These are phyloP conservation scores for Brachionus plicatilis DNA, from an alignment of 1,140 invertebrate genomes.

Conservation along the genomic window DNA sequence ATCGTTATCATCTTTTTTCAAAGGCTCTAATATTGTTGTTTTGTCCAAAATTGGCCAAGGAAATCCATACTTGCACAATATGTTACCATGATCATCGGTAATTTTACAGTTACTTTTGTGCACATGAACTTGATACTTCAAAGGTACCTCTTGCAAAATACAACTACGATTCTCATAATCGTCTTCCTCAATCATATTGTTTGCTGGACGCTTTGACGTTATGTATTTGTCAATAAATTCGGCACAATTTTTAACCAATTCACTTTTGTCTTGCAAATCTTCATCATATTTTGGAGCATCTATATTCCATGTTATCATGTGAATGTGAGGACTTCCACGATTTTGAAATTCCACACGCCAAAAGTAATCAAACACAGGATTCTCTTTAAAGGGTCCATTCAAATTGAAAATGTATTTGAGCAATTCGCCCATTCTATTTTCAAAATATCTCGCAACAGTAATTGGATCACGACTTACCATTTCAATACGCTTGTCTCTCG, in stretches of 20 bases:
- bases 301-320: not conserved
- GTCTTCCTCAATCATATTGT: too few species aligned
- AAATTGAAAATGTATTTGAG: not conserved
- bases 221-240: not conserved
- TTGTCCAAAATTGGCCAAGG: too few species aligned
- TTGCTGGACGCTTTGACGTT: too few species aligned
- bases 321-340: not conserved
- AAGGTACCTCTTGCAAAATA: not conserved
- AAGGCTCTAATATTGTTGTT: too few species aligned
- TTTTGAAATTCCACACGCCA: constrained; percentile 7
- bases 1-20: too few species aligned
- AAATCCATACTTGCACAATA: too few species aligned
- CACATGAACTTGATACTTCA: not conserved
- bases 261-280: not conserved
- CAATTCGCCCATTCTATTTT: not conserved
- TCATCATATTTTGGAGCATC: not conserved
- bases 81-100: too few species aligned
- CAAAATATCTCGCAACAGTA: not conserved
- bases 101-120: too few species aligned
- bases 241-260: not conserved
- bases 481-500: not conserved
- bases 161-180: not conserved
- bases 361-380: not conserved
- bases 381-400: not conserved
- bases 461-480: not conserved